Evolutionary conservation across 2,113 vertebrate genomes (phyloP).

Genomic region (Paradoxurus hermaphroditus): DNA sequence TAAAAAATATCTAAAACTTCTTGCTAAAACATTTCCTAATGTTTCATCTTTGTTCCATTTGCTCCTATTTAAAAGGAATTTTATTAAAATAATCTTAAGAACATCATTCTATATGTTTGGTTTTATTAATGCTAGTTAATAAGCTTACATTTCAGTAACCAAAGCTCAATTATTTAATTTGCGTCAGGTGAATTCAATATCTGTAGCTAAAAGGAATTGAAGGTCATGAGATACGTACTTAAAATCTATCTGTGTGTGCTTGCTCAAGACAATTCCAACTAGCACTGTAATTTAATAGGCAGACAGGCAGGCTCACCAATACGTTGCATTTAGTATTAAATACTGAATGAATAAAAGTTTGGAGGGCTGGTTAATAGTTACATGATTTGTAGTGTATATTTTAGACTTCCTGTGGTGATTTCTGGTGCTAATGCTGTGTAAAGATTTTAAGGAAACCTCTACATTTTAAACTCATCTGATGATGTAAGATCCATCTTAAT

Average conservation of each 20-base stretch:
- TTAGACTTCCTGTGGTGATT: conserved; percentile 74
- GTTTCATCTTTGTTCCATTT: conserved; percentile 51
- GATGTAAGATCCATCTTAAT: conserved; percentile 75
- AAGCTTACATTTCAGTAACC: conserved; percentile 62
- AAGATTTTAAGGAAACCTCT: conserved; percentile 67
- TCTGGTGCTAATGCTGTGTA: conserved; percentile 76
- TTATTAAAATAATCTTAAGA: conserved; percentile 58
- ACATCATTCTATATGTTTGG: conserved; percentile 36
- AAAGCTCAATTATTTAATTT: conserved; percentile 59
- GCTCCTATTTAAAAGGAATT: conserved; percentile 31
- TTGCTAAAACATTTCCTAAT: conserved; percentile 47
- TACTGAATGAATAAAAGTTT: conserved; percentile 56
- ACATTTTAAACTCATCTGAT: conserved; percentile 71
- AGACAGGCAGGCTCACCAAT: conserved; percentile 38
- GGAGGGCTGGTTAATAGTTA: conserved; percentile 64
- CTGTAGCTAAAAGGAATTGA: conserved; percentile 33
- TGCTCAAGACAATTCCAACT: conserved; percentile 44
- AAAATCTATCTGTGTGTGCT: conserved; percentile 45
- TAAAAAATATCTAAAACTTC: conserved; percentile 30
- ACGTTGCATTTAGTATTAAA: conserved; percentile 26
- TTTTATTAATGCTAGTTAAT: conserved; percentile 51
- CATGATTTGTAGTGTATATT: conserved; percentile 68
- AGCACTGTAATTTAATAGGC: conserved; percentile 49
- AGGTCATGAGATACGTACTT: background rate
- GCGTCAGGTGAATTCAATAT: conserved; percentile 52